Conservation (phyloP, 1,140 invertebrate species). For the Ceratosolen fusciceps region DNA sequence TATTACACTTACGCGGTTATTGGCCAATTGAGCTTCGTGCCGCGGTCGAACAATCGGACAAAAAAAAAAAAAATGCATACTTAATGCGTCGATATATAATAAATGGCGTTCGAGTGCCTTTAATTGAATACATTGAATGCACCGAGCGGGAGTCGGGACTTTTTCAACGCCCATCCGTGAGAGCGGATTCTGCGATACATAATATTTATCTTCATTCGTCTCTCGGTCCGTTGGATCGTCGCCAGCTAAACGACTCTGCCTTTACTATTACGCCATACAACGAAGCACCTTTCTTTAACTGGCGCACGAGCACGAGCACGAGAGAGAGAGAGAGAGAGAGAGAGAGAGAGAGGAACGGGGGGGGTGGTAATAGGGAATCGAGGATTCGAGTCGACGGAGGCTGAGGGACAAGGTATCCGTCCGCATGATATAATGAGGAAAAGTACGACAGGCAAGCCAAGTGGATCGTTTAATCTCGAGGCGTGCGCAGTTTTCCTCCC, state of each 20-base stretch:
- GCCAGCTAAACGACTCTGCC: not conserved
- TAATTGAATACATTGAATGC: no score
- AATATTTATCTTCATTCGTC: not conserved
- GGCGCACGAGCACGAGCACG: not conserved
- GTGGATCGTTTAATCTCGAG: conserved; percentile 24
- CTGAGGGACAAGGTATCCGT: not conserved
- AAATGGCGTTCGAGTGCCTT: no score
- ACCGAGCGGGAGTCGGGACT: no score
- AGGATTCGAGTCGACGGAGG: not conserved
- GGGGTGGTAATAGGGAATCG: not conserved
- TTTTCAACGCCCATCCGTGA: no score
- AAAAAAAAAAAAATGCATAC: no score
- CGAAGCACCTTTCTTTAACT: not conserved
- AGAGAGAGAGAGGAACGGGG: not conserved
- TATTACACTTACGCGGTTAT: no score
- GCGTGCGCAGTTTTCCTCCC: no score
- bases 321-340: not conserved
- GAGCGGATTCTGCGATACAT: no score
- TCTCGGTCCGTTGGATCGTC: not conserved
- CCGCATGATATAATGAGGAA: conserved; percentile 34
- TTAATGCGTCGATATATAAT: no score
- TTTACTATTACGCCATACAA: not conserved
- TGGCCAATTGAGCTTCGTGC: no score
- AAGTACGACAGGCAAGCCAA: conserved; percentile 25
- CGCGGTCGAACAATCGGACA: no score